A percentile compares a stretch with the other conserved stretches of the same genome.
Evolutionary conservation across 2,797 vertebrate genomes (phyloP).

Genomic region (Ceyx erithaca): DNA sequence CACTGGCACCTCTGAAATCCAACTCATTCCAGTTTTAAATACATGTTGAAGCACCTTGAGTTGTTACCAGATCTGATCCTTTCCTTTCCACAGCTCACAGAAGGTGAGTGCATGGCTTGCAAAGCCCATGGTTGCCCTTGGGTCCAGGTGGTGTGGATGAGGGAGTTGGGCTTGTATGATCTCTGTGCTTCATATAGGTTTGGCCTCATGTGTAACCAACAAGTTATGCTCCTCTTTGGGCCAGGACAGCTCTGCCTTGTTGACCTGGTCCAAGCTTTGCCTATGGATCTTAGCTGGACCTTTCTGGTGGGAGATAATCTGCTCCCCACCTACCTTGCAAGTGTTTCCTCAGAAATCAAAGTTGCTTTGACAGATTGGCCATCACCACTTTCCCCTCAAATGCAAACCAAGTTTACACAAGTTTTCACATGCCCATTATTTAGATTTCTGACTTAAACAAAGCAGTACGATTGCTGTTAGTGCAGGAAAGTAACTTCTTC

Average conservation of each 20-base stretch:
- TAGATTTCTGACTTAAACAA: slow-evolving; percentile 17
- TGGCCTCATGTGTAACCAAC: accelerated
- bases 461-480: slow-evolving; percentile 27
- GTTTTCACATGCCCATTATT: background rate
- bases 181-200: background rate
- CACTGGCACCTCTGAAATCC: background rate
- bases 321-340: background rate
- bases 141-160: background rate
- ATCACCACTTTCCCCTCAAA: background rate
- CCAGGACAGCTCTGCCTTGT: background rate
- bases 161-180: background rate
- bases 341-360: background rate
- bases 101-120: background rate
- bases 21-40: background rate
- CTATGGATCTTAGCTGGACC: background rate
- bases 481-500: slow-evolving; percentile 39
- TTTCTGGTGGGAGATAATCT: background rate
- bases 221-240: background rate
- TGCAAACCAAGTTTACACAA: background rate
- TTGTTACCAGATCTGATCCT: background rate
- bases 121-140: background rate
- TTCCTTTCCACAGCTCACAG: background rate
- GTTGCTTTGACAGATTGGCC: background rate
- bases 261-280: background rate
- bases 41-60: background rate